Evolutionary conservation across 53 echinoderm and acorn worm species (phyloP), one percentile per base, ranked within the genome.

Genomic region (Paracentrotus lividus): DNA sequence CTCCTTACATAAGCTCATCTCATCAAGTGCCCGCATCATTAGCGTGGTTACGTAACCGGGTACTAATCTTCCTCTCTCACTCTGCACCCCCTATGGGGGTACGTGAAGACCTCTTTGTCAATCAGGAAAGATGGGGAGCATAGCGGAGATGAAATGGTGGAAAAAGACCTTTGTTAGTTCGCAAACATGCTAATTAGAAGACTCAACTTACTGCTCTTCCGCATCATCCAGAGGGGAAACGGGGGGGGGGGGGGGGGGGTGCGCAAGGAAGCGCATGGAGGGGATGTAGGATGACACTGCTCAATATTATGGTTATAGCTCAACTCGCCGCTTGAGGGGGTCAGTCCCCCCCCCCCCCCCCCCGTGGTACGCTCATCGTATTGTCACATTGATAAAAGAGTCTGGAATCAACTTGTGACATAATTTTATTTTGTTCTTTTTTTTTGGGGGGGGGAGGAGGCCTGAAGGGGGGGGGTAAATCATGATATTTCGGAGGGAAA

Each of bases 11-110:
- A 1, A 51, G 49, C 88, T 56, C 59, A 53, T 55, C 57, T 55
- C 88, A 56, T 56, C 57, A 88, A 53, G 88, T 88, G 57, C 40
- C 58, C 36, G 54, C 88, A 88, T 88, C 88, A 88, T 88, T 88
- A 88, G 88, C 38, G 57, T 31, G 54, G 34, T 88, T 88, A 88
- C 88, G 88, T 88, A 88, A 88, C 57, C 38, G 56, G 57, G 54
- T 56, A 88, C 54, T 88, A 88, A 88, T 88, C 88, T 38, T 34
- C 88, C 57, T 13, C 56, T 84, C 84, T 47, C 34, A 13, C 88
- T 57, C 88, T 34, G 53, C 54, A 38, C 88, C 88, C 56, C 59
- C 88, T 34, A 88, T 88, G 54, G 53, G n/a, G 88, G 57, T 88
- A 23, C 52, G 32, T 33, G 36, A 34, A n/a, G n/a, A n/a, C 16